A percentile compares a stretch with the other conserved stretches of the same genome.
Conservation (phyloP, 1,140 invertebrate genomes). For the Tetragonula clypearis region DNA sequence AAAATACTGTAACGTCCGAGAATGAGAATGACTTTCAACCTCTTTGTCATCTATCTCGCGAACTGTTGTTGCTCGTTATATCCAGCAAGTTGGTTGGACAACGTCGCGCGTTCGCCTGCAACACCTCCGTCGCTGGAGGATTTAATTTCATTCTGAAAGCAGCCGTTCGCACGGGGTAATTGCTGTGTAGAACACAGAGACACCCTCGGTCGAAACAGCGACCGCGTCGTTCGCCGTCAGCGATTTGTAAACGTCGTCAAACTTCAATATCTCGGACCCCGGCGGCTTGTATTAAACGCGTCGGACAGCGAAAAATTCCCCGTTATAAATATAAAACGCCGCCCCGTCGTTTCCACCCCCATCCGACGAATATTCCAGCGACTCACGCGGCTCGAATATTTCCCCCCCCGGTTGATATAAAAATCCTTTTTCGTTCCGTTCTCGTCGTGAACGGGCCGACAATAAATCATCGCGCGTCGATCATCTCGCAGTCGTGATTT, state of each 20-base stretch:
- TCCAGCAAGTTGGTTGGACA: no score
- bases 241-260: constrained; percentile 40
- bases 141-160: constrained; percentile 2
- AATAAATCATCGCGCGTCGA: constrained; percentile 22
- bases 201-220: not conserved
- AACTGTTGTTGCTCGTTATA: not conserved
- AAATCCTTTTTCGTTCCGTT: not conserved
- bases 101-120: not conserved
- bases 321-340: constrained; percentile 43
- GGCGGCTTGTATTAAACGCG: constrained; percentile 26
- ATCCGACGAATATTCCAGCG: not conserved
- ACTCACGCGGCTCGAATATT: constrained; percentile 6
- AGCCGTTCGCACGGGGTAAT: not conserved
- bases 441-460: not conserved
- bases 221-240: not conserved
- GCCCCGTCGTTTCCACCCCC: not conserved
- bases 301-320: constrained; percentile 40
- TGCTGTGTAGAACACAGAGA: not conserved
- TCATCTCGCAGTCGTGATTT: not conserved
- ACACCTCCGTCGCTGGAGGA: not conserved
- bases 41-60: not conserved
- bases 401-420: not conserved
- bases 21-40: no score
- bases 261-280: constrained; percentile 22
- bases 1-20: not conserved